Conservation (phyloP, 2,888 invertebrate species). For the Eupithecia inturbata region DNA sequence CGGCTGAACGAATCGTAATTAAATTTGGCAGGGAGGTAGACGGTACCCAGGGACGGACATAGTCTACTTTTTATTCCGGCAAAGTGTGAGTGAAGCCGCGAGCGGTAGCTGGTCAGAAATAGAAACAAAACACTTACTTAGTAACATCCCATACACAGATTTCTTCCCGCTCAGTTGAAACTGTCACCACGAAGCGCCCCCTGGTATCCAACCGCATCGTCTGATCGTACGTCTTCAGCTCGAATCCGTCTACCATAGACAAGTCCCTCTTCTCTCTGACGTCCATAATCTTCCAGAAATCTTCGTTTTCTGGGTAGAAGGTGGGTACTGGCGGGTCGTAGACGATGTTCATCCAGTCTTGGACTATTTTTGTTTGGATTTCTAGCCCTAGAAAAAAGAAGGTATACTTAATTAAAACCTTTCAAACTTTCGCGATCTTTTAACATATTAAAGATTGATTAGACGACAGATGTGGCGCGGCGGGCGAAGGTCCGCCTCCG, state of each 20-base stretch:
- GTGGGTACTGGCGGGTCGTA: slow-evolving; percentile 85
- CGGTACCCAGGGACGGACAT: too few relatives aligned
- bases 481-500: too few relatives aligned
- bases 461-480: too few relatives aligned
- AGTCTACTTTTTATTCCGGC: too few relatives aligned
- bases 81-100: too few relatives aligned
- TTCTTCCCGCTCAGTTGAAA: slow-evolving; percentile 89
- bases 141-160: slow-evolving; percentile 92
- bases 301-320: slow-evolving; percentile 83
- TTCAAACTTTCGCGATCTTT: too few relatives aligned
- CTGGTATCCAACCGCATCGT: slow-evolving; percentile 86
- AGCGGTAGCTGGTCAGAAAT: too few relatives aligned
- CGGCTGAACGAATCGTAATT: too few relatives aligned
- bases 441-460: too few relatives aligned
- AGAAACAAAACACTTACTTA: slow-evolving; percentile 63
- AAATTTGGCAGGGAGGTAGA: too few relatives aligned
- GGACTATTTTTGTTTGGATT: slow-evolving; percentile 68
- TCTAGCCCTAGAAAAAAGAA: slow-evolving; percentile 49
- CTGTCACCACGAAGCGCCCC: slow-evolving; percentile 89
- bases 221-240: slow-evolving; percentile 83
- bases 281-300: slow-evolving; percentile 69
- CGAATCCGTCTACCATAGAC: slow-evolving; percentile 71
- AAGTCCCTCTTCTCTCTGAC: slow-evolving; percentile 64
- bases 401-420: too few relatives aligned
- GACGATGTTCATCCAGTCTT: slow-evolving; percentile 75